Base-by-base conservation (phyloP, 2,797 vertebrate genomes). In the Miichthys miiuy region DNA sequence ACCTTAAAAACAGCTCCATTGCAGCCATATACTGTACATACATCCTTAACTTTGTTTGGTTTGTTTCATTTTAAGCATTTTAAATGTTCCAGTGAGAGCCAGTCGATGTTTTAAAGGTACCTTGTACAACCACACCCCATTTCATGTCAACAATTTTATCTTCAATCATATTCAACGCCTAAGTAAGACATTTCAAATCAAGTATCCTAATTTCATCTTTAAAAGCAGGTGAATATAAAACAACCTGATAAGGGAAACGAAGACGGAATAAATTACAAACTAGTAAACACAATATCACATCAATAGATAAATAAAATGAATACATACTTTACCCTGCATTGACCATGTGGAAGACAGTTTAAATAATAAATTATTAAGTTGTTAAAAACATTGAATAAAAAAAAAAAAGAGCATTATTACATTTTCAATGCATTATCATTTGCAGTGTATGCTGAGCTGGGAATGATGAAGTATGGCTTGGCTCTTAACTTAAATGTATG, bases 271-370 rank as follows among this genome's bases (percentile, higher is more conserved):
- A 76, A 87, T 76, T 75, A 73, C 85, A 89, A 84, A 90, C 89
- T 81, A 90, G 86, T 90, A 88, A 90, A 94, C 88, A 94, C 92
- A 91, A 88, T 93, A 89, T 88, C 91, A 93, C 90, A 88, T 93
- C 72, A 89, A 88, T 88, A 86, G 73, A 94, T 90, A 90, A 93
- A 93, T 90, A 90, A 93, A 95, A 87, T 93, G 81, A 87, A 96
- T 96, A 96, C 95, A 92, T 96, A 96, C 95, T 96, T 94, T 94
- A 93, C 93, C 94, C 94, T 95, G 93, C 85, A 95, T 89, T 94
- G 91, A 90, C 85, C 91, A 91, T 94, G 91, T 95, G 90, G 94
- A 94, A 95, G 89, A 96, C 92, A 95, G 90, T 93, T 94, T 89
- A 83, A 90, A 94, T 91, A 79, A 91, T 93, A 83, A 77, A 92